A percentile compares a stretch with the other conserved stretches of the same genome.
These are phyloP conservation scores for Heliconius cydno DNA, from an alignment of 2,888 invertebrate species.

Conservation along the genomic window DNA sequence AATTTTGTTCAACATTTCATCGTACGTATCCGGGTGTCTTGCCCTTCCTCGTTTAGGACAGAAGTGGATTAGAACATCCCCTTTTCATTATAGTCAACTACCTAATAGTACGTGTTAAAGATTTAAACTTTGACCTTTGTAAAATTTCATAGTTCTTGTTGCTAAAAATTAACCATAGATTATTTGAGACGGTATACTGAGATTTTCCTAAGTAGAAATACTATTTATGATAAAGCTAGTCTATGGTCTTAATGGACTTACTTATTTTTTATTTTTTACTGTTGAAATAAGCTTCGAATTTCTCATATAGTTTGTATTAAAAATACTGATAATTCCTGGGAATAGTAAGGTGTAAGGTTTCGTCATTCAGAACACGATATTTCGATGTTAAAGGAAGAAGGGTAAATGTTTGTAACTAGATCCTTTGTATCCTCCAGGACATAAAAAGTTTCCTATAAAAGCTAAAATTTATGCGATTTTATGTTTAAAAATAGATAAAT, in stretches of 20 bases:
- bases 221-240: background rate
- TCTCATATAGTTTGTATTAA: background rate
- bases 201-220: background rate
- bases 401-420: background rate
- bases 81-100: background rate
- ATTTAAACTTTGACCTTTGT: background rate
- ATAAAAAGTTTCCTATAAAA: background rate
- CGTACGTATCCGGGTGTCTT: conserved; percentile 68
- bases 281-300: background rate
- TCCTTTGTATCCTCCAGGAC: background rate
- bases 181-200: too few relatives aligned
- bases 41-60: conserved; percentile 59
- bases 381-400: background rate
- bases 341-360: conserved; percentile 6
- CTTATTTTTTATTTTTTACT: background rate
- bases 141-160: too few relatives aligned
- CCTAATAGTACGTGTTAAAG: background rate
- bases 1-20: conserved; percentile 69
- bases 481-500: background rate
- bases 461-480: background rate
- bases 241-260: background rate
- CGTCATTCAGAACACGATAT: background rate
- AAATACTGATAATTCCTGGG: background rate
- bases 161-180: background rate
- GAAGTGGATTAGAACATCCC: conserved; percentile 22